phyloP scores from a whole-genome alignment of 2,113 vertebrate genomes.

The Zosterops lateralis region DNA sequence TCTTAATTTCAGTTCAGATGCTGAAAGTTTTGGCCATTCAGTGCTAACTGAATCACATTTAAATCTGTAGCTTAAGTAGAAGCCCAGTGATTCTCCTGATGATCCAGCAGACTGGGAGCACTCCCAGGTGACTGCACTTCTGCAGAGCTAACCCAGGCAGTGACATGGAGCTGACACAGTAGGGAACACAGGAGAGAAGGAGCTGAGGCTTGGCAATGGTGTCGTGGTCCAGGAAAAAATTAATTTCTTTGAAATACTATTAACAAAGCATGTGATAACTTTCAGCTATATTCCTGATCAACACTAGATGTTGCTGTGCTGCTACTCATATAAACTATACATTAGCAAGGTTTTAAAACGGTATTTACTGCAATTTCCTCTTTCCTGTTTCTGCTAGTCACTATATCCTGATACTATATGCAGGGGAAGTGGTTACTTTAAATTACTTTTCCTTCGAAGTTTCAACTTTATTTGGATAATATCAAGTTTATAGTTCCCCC shows the following conservation, averaged over 20 bases:
- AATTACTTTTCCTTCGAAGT: not conserved
- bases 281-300: slow-evolving; percentile 59
- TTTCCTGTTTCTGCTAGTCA: not conserved
- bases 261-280: not conserved
- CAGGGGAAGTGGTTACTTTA: not conserved
- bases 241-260: not conserved
- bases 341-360: not conserved
- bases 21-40: not conserved
- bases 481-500: not conserved
- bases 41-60: rapidly evolving
- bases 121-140: not conserved
- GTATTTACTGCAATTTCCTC: not conserved
- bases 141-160: not conserved
- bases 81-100: not conserved
- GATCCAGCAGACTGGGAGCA: not conserved
- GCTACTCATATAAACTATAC: slow-evolving; percentile 62
- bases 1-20: not conserved
- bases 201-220: not conserved
- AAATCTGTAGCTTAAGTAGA: not conserved
- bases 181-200: not conserved
- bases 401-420: not conserved
- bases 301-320: slow-evolving; percentile 78
- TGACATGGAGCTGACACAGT: rapidly evolving
- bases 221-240: not conserved
- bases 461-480: not conserved